Base-by-base conservation (phyloP, 2,113 vertebrate species). In the Noturus placidus region DNA sequence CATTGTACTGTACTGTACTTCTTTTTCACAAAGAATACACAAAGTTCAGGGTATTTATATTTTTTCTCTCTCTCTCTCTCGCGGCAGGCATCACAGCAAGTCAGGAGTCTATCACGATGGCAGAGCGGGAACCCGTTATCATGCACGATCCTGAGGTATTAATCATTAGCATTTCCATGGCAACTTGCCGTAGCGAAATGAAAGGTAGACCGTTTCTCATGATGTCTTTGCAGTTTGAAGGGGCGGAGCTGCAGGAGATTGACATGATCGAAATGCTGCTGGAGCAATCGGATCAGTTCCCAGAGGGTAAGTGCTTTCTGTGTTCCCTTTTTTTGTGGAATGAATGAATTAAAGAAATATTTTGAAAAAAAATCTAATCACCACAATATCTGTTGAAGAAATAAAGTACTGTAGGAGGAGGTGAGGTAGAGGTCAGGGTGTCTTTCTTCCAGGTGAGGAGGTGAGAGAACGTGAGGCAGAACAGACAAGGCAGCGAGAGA, bases 41-140 rank as follows among this genome's bases (percentile, higher is more conserved):
- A 3, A 65, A 69, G 65, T 69, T 13, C 17, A 5, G 30, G 17
- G 17, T 15, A 35, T 25, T 70, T 6, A 2, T 20, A 11, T 50
- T 83, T 46, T 70, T 2, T 33, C 42, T 42, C 42, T 46, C 42
- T 46, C 42, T 46, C 42, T 33, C 20, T 22, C 17, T 69, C 1
- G 0, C 65, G 1, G 8, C 65, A 84, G 82, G 65, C 82, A 84
- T 84, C 20, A 95, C 94, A 1, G 93, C 92, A 0, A 89, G 95
- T 20, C 94, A 93, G 7, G 94, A 96, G 0, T 79, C 33, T 80
- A 97, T 98, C 92, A 97, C 96, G 0, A 87, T 98, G 85, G 92
- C 10, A 46, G 97, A 97, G 85, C 67, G 2, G 0, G 94, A 95
- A 80, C 95, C 93, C 0, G 88, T 92, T 9, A 5, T 52, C 0